These are phyloP conservation scores for Parascotia fuliginaria DNA, from an alignment of 2,888 invertebrate genomes.

Conservation along the genomic window DNA sequence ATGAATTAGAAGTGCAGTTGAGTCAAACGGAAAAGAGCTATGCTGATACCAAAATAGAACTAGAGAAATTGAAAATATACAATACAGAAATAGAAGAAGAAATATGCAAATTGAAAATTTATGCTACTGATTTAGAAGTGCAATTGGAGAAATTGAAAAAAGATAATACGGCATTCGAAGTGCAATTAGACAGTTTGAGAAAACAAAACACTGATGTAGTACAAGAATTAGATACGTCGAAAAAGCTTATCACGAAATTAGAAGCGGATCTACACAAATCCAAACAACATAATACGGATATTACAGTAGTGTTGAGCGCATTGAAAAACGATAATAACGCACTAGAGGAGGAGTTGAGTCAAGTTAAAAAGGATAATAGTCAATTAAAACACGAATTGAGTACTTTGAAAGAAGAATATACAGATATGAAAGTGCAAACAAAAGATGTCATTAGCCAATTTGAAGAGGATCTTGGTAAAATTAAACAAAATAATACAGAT, in stretches of 20 bases:
- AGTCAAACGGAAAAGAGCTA: neutral
- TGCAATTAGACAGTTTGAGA: conserved; percentile 2
- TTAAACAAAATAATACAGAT: neutral
- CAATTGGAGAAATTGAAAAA: neutral
- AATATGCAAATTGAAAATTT: neutral
- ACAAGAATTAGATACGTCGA: neutral
- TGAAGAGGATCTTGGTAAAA: neutral
- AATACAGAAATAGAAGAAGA: neutral
- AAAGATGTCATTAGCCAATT: neutral
- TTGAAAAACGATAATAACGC: neutral
- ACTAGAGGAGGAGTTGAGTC: neutral
- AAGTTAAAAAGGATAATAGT: neutral
- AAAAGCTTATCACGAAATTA: neutral
- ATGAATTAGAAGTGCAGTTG: neutral
- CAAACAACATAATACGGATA: neutral
- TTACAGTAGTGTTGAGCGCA: neutral
- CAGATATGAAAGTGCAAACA: neutral
- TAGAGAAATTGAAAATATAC: neutral
- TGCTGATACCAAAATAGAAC: neutral
- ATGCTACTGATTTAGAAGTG: neutral
- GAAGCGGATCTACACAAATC: neutral
- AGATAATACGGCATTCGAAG: neutral
- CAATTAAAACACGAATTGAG: neutral
- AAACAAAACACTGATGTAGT: neutral
- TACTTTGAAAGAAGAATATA: neutral